Conservation (phyloP, 2,113 vertebrate species). For the Hirundichthys speculiger region DNA sequence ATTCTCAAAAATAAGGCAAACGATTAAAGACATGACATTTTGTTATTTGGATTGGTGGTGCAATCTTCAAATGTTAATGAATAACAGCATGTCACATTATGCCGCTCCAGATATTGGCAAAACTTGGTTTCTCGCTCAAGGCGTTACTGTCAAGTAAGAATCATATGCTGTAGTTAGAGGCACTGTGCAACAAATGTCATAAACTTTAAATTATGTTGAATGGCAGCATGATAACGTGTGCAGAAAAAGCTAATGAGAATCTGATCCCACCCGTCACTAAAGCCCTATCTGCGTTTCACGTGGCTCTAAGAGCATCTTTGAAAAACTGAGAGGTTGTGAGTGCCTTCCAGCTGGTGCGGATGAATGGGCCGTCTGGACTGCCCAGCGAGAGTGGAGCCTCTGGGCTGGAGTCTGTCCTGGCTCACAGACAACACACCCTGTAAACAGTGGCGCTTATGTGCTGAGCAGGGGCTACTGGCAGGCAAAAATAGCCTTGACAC, state of each 20-base stretch:
- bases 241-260: constrained; percentile 15
- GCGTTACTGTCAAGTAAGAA: too few species aligned
- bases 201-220: too few species aligned
- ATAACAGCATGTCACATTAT: too few species aligned
- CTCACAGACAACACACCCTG: constrained; percentile 55
- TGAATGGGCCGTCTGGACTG: constrained; percentile 70
- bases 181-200: too few species aligned
- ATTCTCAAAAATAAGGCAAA: too few species aligned
- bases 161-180: too few species aligned
- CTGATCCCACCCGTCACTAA: constrained; percentile 26
- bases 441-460: constrained; percentile 71
- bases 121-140: too few species aligned
- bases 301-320: constrained; percentile 63
- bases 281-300: constrained; percentile 26
- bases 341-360: constrained; percentile 63
- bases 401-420: constrained; percentile 60
- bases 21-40: too few species aligned
- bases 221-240: too few species aligned
- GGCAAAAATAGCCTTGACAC: constrained; percentile 68
- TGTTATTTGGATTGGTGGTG: too few species aligned
- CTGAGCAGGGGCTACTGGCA: constrained; percentile 42
- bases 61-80: too few species aligned
- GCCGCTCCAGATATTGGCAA: too few species aligned
- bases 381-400: constrained; percentile 37
- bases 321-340: constrained; percentile 55